Percentiles rank a stretch among this genome's conserved stretches.
Conservation (phyloP, 1,140 invertebrate species). For the Solen grandis region DNA sequence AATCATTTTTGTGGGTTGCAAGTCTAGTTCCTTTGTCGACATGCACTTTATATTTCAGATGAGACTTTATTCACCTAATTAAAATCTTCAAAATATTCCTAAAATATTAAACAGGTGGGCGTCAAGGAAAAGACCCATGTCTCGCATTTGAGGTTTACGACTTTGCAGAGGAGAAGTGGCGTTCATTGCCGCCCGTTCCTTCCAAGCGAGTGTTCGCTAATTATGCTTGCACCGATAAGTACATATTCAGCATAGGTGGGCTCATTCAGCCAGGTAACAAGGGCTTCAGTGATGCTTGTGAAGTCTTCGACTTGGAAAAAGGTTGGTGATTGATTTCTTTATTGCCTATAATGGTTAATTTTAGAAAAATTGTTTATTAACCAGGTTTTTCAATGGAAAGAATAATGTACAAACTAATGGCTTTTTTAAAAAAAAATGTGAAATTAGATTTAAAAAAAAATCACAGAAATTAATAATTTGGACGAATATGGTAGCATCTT, state of each 20-base stretch:
- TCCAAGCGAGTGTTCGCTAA: slow-evolving; percentile 78
- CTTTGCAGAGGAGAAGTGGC: slow-evolving; percentile 75
- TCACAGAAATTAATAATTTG: not conserved
- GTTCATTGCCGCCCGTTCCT: slow-evolving; percentile 72
- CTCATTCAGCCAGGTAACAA: slow-evolving; percentile 74
- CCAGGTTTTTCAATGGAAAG: too few relatives aligned
- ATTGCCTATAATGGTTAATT: too few relatives aligned
- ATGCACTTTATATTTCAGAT: too few relatives aligned
- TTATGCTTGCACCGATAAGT: slow-evolving; percentile 70
- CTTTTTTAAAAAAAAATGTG: not conserved
- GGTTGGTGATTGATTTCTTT: too few relatives aligned
- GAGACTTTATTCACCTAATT: too few relatives aligned
- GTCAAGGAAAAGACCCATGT: slow-evolving; percentile 77
- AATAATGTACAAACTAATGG: too few relatives aligned
- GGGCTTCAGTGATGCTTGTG: slow-evolving; percentile 77
- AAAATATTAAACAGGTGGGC: too few relatives aligned
- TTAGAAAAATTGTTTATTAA: too few relatives aligned
- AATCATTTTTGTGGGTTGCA: too few relatives aligned
- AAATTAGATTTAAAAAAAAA: not conserved
- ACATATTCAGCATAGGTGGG: slow-evolving; percentile 78
- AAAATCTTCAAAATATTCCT: too few relatives aligned
- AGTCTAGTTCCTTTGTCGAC: too few relatives aligned
- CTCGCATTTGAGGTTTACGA: slow-evolving; percentile 77
- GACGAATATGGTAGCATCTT: not conserved
- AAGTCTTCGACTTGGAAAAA: slow-evolving; percentile 75